Evolutionary conservation across 2,888 invertebrate genomes (phyloP).

Genomic region (Aplocera efformata): DNA sequence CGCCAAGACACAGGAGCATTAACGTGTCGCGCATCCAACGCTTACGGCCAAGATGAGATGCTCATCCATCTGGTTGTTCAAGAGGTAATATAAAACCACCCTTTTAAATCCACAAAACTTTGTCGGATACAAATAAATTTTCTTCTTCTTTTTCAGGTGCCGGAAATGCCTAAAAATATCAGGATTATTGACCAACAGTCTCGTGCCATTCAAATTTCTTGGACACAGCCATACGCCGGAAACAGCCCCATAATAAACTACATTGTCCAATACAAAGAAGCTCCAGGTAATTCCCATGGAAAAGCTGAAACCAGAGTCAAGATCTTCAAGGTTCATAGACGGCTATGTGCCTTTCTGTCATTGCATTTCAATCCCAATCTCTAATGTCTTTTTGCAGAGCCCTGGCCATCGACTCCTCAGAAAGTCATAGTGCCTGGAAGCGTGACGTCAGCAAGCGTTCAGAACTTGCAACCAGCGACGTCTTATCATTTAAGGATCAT

Average conservation of each 20-base stretch:
- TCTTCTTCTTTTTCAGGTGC: constrained; percentile 82
- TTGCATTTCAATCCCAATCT: constrained; percentile 2
- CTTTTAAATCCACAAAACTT: neutral
- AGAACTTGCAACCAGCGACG: constrained; percentile 91
- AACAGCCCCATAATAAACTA: constrained; percentile 94
- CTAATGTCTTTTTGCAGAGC: constrained; percentile 74
- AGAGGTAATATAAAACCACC: constrained; percentile 75
- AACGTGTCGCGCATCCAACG: constrained; percentile 92
- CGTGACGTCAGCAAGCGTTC: constrained; percentile 90
- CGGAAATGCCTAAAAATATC: constrained; percentile 93
- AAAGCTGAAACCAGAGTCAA: neutral
- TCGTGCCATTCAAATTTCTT: constrained; percentile 90
- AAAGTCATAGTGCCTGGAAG: constrained; percentile 90
- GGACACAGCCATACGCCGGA: constrained; percentile 94
- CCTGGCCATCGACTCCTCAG: constrained; percentile 90
- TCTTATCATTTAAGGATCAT: constrained; percentile 93
- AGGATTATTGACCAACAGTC: constrained; percentile 92
- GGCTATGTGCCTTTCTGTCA: too few relatives aligned
- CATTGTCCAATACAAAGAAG: constrained; percentile 93
- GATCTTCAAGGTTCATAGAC: too few relatives aligned
- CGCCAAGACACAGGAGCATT: constrained; percentile 94
- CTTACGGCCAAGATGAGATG: constrained; percentile 95
- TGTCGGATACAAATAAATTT: neutral
- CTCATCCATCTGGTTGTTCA: constrained; percentile 94
- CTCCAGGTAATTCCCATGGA: constrained; percentile 81